Base-by-base conservation (phyloP, 2,888 invertebrate genomes). In the Troides aeacus region DNA sequence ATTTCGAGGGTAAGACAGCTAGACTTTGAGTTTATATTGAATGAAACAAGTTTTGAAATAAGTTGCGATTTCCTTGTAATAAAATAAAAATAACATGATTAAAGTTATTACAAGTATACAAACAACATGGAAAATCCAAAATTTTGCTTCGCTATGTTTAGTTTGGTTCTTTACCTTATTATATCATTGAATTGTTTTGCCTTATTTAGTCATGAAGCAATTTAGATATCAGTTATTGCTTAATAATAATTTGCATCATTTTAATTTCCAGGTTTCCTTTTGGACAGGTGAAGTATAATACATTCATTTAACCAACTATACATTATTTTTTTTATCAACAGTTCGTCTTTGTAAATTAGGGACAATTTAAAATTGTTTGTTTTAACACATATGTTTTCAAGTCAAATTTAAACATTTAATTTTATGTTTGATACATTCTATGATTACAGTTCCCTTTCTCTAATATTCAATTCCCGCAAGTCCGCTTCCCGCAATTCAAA, bases 211-310 rank as follows among this genome's bases (percentile, higher is more conserved):
- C 42, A 46, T 12, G 15, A 12, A 42, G 39, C 7, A 42, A 42
- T 42, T 10, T 42, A 42, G 12, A 12, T 42, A 10, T 42, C 12
- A 42, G 1, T 10, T 7, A 42, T 21, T 21, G 15, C 56, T n/a
- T 21, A 56, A 56, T n/a, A 56, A 53, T 56, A 5, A 46, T 46
- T 12, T 68, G 42, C 6, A 12, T 65, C 59, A 67, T 59, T 71
- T 71, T 72, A 77, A 73, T 70, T 85, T 84, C 23, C 85, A 85
- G 85, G 71, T 79, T 74, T 61, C 61, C 62, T 17, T 36, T 65
- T 17, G 72, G 71, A 5, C 59, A 72, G 81, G 85, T 85, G 80
- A 82, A 80, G 50, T 50, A 62, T 46, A 46, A 3, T 46, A 46
- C 15, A 46, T 15, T 46, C 46, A 46, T 46, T 46, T 17, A 46